Conservation (phyloP, 2,113 vertebrate species). For the Baryphthengus martii region DNA sequence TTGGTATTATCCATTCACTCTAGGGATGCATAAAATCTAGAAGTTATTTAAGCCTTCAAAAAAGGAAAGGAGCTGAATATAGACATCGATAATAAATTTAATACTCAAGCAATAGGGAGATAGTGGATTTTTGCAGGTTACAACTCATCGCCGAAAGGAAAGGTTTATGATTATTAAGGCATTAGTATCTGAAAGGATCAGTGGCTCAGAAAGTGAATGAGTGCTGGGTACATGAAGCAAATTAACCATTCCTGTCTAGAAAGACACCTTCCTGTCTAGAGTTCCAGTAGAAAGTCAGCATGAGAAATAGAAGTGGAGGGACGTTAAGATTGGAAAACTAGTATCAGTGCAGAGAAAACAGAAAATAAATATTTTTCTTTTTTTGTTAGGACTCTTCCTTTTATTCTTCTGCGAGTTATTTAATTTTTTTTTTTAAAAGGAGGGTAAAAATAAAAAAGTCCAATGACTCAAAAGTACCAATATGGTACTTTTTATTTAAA, state of each 20-base stretch:
- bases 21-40: background rate
- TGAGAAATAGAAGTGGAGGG: background rate
- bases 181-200: background rate
- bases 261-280: too few relatives aligned
- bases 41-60: background rate
- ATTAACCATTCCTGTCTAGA: background rate
- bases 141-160: background rate
- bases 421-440: background rate
- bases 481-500: background rate
- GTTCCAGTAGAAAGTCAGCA: background rate
- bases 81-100: background rate
- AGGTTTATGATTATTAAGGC: background rate
- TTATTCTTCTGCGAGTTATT: background rate
- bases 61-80: background rate
- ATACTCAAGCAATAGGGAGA: background rate
- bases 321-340: background rate
- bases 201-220: background rate
- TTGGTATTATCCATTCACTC: background rate
- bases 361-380: too few relatives aligned
- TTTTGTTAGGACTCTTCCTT: background rate
- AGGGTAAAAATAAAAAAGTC: background rate
- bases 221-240: background rate
- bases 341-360: background rate
- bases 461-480: accelerated
- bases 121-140: background rate